Evolutionary conservation across 2,888 invertebrate species (phyloP).

Genomic region (Unio pictorum): DNA sequence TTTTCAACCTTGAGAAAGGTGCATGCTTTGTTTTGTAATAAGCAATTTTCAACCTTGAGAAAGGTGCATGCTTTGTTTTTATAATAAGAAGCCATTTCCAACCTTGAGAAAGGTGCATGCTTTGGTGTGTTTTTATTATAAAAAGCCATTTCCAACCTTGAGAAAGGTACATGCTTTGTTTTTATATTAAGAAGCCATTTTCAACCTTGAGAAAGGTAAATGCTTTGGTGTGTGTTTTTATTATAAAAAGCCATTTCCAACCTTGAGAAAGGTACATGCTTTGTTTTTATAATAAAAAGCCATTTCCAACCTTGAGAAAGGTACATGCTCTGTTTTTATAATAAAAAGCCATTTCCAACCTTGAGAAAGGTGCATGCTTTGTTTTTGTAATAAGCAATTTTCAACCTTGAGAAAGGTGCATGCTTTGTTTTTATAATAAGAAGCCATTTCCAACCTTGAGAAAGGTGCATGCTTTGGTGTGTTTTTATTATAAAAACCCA

Average conservation of each 20-base stretch:
- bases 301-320: constrained; percentile 76
- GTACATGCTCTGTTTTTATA: constrained; percentile 59
- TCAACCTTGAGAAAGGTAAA: constrained; percentile 77
- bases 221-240: no score
- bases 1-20: constrained; percentile 77
- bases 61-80: constrained; percentile 70
- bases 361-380: constrained; percentile 75
- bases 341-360: constrained; percentile 74
- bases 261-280: constrained; percentile 75
- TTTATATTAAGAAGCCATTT: constrained; percentile 71
- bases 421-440: constrained; percentile 23
- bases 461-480: constrained; percentile 73
- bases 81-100: constrained; percentile 73
- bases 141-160: constrained; percentile 75
- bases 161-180: constrained; percentile 72
- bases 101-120: constrained; percentile 76
- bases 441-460: constrained; percentile 76
- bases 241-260: constrained; percentile 73
- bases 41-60: constrained; percentile 76
- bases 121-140: no score
- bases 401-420: constrained; percentile 77
- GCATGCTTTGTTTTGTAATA: constrained; percentile 47
- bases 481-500: constrained; percentile 67
- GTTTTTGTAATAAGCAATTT: constrained; percentile 69
- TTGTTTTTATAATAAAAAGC: constrained; percentile 65